A percentile compares a stretch with the other conserved stretches of the same genome.
phyloP scores from a whole-genome alignment of 2,888 invertebrate genomes.

The Tridacna crocea region DNA sequence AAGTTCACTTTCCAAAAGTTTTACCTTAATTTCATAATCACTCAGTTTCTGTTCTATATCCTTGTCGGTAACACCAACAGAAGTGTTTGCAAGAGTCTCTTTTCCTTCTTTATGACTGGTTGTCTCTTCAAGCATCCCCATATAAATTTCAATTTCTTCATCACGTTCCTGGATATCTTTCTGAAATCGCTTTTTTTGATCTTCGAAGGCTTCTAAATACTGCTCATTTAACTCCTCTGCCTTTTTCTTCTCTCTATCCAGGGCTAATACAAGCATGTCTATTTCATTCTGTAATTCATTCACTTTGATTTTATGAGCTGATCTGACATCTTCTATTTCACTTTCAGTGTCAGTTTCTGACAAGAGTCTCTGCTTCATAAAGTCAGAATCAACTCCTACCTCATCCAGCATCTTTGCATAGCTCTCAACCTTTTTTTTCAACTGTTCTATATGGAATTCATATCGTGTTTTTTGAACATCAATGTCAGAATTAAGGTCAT shows the following conservation, averaged over 20 bases:
- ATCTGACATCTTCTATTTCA: conserved; percentile 32
- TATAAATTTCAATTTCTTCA: conserved; percentile 55
- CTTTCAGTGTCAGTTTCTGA: conserved; percentile 5
- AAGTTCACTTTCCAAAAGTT: conserved; percentile 1
- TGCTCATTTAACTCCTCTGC: conserved; percentile 37
- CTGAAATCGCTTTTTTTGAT: conserved; percentile 42
- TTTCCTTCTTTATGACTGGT: conserved; percentile 17
- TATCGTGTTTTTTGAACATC: conserved; percentile 55
- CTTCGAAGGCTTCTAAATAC: conserved; percentile 52
- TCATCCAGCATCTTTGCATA: conserved; percentile 49
- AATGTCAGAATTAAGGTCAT: conserved; percentile 44
- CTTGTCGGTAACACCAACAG: not conserved
- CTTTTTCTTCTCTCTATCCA: conserved; percentile 56
- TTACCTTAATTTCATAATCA: conserved; percentile 2
- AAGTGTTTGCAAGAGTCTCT: not conserved
- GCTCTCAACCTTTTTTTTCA: conserved; percentile 51
- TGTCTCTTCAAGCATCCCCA: conserved; percentile 45
- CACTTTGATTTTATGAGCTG: conserved; percentile 43
- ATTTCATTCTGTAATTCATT: conserved; percentile 55
- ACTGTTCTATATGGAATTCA: conserved; percentile 57
- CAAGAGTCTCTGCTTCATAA: conserved; percentile 44
- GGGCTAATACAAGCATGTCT: conserved; percentile 51
- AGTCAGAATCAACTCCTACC: conserved; percentile 47
- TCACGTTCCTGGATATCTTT: conserved; percentile 47
- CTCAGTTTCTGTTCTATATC: conserved; percentile 9